Evolutionary conservation across 2,113 vertebrate species (phyloP), one percentile per base, ranked within the genome.

Genomic region (Neomonachus schauinslandi): DNA sequence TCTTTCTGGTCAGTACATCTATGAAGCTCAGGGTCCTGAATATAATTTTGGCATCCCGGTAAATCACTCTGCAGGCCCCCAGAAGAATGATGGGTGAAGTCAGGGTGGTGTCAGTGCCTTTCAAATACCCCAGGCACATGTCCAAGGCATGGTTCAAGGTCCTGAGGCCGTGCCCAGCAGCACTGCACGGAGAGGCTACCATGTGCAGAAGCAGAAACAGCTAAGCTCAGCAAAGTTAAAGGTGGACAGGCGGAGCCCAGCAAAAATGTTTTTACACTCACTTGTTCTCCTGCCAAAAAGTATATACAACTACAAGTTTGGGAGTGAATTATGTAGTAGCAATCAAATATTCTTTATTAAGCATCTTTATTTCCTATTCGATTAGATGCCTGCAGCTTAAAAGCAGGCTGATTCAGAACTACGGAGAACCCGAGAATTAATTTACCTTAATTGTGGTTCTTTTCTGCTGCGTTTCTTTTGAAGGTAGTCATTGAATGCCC

Each of bases 381-480:
- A 71, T 88, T 88, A 85, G 16, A 96, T 51, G 7, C 11, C 59
- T 83, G 39, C 16, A 77, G 83, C 49, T 55, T 76, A 92, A 90
- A 90, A 80, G 18, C 26, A 96, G 59, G 13, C 28, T 16, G 69
- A 22, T 89, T 92, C 49, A 90, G 85, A 95, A 92, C 21, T 79
- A 71, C 0, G 21, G 28, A 57, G 11, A 95, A 94, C 39, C 12
- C 65, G 67, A 93, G 33, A 95, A 77, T 59, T 72, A 65, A 74
- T 65, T 94, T 67, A 79, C 69, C 82, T 92, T 91, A 69, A 42
- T 33, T 96, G 57, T 71, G 42, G 31, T 77, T 67, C 8, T 93
- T 85, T 91, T 83, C 33, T 84, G 46, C n/a, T 74, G 19, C 55
- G 33, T 91, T 96, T 85, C 61, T 61, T 96, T 83, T 79, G 26